Evolutionary conservation across 2,888 invertebrate genomes (phyloP).

Genomic region (Spatulosminthurus flaviceps): DNA sequence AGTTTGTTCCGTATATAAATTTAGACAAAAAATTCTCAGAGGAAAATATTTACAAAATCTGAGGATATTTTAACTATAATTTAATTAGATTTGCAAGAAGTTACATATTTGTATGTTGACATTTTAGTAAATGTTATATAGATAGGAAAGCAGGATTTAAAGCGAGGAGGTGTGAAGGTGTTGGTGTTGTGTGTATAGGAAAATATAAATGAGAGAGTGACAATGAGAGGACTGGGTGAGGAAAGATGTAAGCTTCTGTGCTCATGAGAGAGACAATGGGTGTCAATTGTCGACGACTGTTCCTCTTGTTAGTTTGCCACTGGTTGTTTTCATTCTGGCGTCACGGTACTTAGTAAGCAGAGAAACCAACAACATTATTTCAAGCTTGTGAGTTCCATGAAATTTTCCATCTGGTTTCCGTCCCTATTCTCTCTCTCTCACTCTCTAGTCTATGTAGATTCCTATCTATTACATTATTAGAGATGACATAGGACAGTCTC

Average conservation of each 20-base stretch:
- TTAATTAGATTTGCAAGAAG: too few relatives aligned
- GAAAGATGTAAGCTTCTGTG: not conserved
- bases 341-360: constrained; percentile 44
- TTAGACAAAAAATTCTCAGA: too few relatives aligned
- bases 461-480: constrained; percentile 43
- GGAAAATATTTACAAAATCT: too few relatives aligned
- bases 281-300: constrained; percentile 40
- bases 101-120: too few relatives aligned
- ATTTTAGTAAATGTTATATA: too few relatives aligned
- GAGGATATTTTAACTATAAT: too few relatives aligned
- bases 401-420: constrained; percentile 48
- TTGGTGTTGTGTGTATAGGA: not conserved
- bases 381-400: constrained; percentile 46
- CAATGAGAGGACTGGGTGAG: constrained; percentile 1
- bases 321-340: constrained; percentile 50
- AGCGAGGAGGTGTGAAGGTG: not conserved
- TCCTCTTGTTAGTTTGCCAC: constrained; percentile 42
- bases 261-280: constrained; percentile 30
- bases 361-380: constrained; percentile 49
- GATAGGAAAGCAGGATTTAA: not conserved
- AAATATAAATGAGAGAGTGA: not conserved
- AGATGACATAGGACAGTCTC: constrained; percentile 36
- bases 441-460: constrained; percentile 31
- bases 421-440: constrained; percentile 13
- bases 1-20: too few relatives aligned